Evolutionary conservation across 2,113 vertebrate genomes (phyloP).

Genomic region (Cyprinus carpio): DNA sequence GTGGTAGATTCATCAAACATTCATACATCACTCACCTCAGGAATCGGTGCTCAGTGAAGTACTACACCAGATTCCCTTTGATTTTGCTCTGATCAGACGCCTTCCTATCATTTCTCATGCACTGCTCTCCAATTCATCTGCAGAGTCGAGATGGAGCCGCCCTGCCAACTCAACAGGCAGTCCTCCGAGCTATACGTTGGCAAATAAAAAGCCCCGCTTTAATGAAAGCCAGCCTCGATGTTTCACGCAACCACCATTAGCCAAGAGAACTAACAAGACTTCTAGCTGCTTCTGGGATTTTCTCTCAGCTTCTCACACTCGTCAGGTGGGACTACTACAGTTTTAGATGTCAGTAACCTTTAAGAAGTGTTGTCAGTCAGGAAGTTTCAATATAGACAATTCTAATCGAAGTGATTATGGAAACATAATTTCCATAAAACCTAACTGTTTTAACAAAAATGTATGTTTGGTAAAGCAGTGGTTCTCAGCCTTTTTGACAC

Average conservation of each 20-base stretch:
- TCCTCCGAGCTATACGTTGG: slow-evolving; percentile 5
- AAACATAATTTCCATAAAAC: too few species aligned
- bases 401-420: too few species aligned
- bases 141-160: slow-evolving; percentile 50
- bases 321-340: neutral
- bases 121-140: slow-evolving; percentile 49
- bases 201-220: slow-evolving; percentile 18
- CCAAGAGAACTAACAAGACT: slow-evolving; percentile 40
- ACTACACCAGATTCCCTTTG: slow-evolving; percentile 57
- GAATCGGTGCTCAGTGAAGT: slow-evolving; percentile 49
- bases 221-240: slow-evolving; percentile 49
- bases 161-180: slow-evolving; percentile 53
- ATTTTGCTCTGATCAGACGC: slow-evolving; percentile 53
- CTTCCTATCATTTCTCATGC: slow-evolving; percentile 49
- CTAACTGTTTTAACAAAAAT: too few species aligned
- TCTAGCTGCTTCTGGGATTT: slow-evolving; percentile 21
- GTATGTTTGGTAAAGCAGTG: neutral
- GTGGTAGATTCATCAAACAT: slow-evolving; percentile 63
- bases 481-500: neutral
- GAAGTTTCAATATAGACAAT: neutral
- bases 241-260: slow-evolving; percentile 47
- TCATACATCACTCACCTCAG: slow-evolving; percentile 59
- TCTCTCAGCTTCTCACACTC: neutral
- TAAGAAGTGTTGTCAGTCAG: neutral
- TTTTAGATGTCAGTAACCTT: neutral